Conservation (phyloP, 1,140 invertebrate genomes). For the Paraescarpia echinospica region DNA sequence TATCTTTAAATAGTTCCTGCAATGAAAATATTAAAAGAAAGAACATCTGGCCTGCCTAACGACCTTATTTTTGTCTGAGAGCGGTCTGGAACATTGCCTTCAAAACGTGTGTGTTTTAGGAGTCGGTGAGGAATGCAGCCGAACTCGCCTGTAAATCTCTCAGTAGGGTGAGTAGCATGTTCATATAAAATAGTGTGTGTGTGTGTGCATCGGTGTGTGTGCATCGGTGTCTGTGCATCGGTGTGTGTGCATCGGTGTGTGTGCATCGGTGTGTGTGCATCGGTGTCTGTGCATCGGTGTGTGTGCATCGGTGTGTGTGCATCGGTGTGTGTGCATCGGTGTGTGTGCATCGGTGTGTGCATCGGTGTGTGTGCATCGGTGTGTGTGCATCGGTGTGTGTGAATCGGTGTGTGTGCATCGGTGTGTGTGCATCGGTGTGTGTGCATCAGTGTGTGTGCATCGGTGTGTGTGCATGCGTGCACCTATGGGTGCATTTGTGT, state of each 20-base stretch:
- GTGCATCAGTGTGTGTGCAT: no score
- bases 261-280: not conserved
- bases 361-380: not conserved
- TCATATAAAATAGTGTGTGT: not conserved
- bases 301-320: no score
- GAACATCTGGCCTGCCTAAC: no score
- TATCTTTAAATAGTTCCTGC: no score
- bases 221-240: not conserved
- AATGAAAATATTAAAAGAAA: no score
- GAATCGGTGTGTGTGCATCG: not conserved
- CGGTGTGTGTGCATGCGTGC: no score
- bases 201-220: not conserved
- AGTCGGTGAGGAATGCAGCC: slow-evolving; percentile 75
- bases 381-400: not conserved
- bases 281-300: not conserved
- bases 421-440: no score
- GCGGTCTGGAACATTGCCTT: not conserved
- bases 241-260: not conserved
- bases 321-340: not conserved
- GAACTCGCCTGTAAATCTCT: slow-evolving; percentile 74
- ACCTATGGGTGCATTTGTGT: no score
- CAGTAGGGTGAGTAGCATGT: slow-evolving; percentile 68
- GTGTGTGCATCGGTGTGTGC: not conserved
- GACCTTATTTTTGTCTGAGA: not conserved
- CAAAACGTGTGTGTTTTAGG: slow-evolving; percentile 31